Conservation (phyloP, 2,888 invertebrate species). For the Eumacrocentrus americanus region DNA sequence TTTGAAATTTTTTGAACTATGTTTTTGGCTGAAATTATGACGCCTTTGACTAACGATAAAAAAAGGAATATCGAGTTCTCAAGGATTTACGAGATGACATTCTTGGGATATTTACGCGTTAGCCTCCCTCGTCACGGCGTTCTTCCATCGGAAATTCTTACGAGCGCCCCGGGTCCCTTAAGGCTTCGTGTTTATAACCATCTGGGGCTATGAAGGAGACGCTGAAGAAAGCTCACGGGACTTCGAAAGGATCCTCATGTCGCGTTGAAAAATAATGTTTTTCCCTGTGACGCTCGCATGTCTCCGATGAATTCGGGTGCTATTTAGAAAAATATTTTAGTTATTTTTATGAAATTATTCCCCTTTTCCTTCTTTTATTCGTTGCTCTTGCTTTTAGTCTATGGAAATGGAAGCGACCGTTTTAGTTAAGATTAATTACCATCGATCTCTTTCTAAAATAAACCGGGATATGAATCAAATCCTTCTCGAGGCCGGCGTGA, state of each 20-base stretch:
- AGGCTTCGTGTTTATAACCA: slow-evolving; percentile 30
- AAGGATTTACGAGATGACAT: slow-evolving; percentile 20
- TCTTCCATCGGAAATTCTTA: slow-evolving; percentile 29
- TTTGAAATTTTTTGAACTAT: too few species aligned
- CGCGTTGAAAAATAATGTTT: slow-evolving; percentile 26
- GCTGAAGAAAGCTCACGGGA: slow-evolving; percentile 21
- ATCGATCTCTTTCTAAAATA: neutral
- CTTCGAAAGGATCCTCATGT: slow-evolving; percentile 16
- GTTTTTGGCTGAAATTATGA: neutral
- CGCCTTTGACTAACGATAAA: neutral
- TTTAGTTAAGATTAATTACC: slow-evolving; percentile 11
- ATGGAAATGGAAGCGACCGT: neutral
- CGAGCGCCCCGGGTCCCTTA: slow-evolving; percentile 22
- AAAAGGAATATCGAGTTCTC: slow-evolving; percentile 19
- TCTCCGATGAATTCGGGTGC: slow-evolving; percentile 19
- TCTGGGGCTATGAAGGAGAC: slow-evolving; percentile 15
- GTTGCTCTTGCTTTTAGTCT: neutral
- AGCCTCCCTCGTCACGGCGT: slow-evolving; percentile 18
- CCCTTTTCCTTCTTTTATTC: neutral
- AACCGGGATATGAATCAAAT: neutral
- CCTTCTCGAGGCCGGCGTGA: neutral
- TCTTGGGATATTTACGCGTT: slow-evolving; percentile 25
- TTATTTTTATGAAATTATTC: slow-evolving; percentile 4
- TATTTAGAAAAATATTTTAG: too few species aligned
- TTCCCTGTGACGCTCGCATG: neutral